Conservation (phyloP, 2,888 invertebrate species). For the Sminthurinus aureus region DNA sequence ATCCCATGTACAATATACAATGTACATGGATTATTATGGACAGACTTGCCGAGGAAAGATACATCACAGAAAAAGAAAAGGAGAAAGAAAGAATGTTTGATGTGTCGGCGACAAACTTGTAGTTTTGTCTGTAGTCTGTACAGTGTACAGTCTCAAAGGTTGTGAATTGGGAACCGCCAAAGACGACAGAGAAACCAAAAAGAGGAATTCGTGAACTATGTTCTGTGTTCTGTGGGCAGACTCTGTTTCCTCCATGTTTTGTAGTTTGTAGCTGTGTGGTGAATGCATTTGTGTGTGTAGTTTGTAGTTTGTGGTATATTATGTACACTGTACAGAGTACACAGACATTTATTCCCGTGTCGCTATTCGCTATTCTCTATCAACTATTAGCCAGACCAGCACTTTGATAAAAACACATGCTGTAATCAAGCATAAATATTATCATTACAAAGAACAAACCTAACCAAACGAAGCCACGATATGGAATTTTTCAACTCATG, state of each 20-base stretch:
- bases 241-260: background rate
- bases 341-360: background rate
- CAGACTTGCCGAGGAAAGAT: no score
- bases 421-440: slow-evolving; percentile 49
- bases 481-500: slow-evolving; percentile 39
- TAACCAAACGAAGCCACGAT: slow-evolving; percentile 39
- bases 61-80: background rate
- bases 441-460: slow-evolving; percentile 34
- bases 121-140: no score
- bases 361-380: background rate
- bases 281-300: background rate
- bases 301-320: no score
- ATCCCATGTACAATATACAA: background rate
- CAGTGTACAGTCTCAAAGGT: no score
- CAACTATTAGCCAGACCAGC: background rate
- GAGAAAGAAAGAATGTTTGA: background rate
- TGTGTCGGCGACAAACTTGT: background rate
- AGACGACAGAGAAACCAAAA: background rate
- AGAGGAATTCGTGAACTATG: background rate
- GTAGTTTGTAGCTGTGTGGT: background rate
- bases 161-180: background rate
- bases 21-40: background rate
- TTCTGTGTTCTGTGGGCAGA: background rate
- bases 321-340: background rate
- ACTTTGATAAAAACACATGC: slow-evolving; percentile 41